Percentiles rank a stretch among this genome's conserved stretches.
phyloP scores from a whole-genome alignment of 2,113 vertebrate genomes.

The Calidris pugnax region DNA sequence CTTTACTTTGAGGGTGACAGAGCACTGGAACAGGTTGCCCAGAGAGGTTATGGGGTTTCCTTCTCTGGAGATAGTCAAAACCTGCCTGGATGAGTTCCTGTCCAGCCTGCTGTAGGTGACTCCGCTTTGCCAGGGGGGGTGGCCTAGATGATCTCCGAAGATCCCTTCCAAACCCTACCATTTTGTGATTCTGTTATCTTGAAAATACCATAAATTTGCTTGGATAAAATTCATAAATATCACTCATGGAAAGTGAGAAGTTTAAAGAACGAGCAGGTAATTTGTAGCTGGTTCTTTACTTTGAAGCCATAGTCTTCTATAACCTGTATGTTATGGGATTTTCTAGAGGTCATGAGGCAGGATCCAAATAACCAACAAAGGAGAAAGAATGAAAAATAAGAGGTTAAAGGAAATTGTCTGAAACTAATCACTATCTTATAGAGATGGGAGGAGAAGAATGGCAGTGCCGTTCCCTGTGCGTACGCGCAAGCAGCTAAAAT shows the following conservation, averaged over 20 bases:
- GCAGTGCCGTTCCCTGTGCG: neutral
- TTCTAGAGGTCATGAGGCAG: neutral
- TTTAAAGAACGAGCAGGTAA: neutral
- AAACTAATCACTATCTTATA: neutral
- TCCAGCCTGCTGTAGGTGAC: neutral
- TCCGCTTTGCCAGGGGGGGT: neutral
- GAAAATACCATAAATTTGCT: neutral
- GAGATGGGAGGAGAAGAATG: neutral
- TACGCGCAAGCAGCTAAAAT: neutral
- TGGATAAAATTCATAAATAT: neutral
- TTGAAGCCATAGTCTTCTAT: neutral
- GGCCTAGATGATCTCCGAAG: neutral
- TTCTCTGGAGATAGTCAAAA: neutral
- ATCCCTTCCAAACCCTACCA: neutral
- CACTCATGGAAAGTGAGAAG: neutral
- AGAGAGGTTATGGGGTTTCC: neutral
- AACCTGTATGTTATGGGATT: neutral
- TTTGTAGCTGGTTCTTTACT: neutral
- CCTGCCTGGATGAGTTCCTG: neutral
- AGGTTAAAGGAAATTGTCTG: neutral
- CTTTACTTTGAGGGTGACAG: neutral
- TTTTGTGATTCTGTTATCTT: neutral
- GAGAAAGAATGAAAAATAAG: neutral
- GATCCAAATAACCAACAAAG: neutral
- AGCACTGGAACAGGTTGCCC: neutral